Percentiles rank a stretch among this genome's conserved stretches.
Conservation (phyloP, 2,797 vertebrate genomes). For the Schizopygopsis malacanthus region DNA sequence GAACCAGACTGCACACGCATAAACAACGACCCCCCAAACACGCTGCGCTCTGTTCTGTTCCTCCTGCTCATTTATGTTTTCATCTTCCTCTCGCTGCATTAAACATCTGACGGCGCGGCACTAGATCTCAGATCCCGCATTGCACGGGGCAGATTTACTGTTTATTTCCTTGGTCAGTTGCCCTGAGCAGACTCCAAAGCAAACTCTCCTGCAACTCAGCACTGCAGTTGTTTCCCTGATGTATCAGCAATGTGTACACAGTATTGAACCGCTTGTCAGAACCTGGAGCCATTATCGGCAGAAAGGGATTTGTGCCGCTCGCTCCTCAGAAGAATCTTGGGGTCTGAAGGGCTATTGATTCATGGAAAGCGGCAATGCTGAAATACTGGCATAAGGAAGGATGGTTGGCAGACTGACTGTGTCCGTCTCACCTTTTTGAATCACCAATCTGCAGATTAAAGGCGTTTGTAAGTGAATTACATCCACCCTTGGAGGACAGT, state of each 20-base stretch:
- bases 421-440: slow-evolving; percentile 41
- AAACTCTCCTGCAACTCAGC: slow-evolving; percentile 44
- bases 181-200: slow-evolving; percentile 28
- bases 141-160: slow-evolving; percentile 37
- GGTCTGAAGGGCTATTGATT: slow-evolving; percentile 70
- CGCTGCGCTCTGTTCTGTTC: not conserved
- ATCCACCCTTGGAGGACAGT: slow-evolving; percentile 13
- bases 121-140: slow-evolving; percentile 13
- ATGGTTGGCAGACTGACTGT: slow-evolving; percentile 48
- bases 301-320: slow-evolving; percentile 59
- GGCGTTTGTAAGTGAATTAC: slow-evolving; percentile 40
- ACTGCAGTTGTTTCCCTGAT: slow-evolving; percentile 36
- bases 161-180: slow-evolving; percentile 44
- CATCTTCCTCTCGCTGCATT: slow-evolving; percentile 37
- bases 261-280: slow-evolving; percentile 49
- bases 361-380: slow-evolving; percentile 49
- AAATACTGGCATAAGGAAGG: slow-evolving; percentile 56
- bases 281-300: slow-evolving; percentile 56
- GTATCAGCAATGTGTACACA: slow-evolving; percentile 24
- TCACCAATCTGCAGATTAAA: slow-evolving; percentile 54
- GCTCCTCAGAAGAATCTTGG: slow-evolving; percentile 69
- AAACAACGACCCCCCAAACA: slow-evolving; percentile 8
- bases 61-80: slow-evolving; percentile 32
- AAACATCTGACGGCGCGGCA: slow-evolving; percentile 23
- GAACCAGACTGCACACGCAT: not conserved